Conservation (phyloP, 2,797 vertebrate species). For the Moxostoma hubbsi region DNA sequence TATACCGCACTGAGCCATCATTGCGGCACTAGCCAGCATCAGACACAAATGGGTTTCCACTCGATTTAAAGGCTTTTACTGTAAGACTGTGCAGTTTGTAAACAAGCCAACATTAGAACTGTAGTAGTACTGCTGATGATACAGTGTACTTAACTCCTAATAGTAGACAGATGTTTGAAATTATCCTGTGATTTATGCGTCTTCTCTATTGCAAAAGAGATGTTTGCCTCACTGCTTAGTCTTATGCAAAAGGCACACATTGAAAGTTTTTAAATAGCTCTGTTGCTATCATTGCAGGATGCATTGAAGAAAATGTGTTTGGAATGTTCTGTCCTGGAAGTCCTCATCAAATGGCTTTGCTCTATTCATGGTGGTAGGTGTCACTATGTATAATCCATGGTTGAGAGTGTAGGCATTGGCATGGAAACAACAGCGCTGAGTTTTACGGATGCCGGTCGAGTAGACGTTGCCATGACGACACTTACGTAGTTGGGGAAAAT, state of each 20-base stretch:
- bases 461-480: constrained; percentile 73
- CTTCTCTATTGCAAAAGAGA: neutral
- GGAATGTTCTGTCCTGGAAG: neutral
- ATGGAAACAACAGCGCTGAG: constrained; percentile 70
- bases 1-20: neutral
- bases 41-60: constrained; percentile 2
- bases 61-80: neutral
- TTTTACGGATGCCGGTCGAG: constrained; percentile 38
- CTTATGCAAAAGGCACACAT: neutral
- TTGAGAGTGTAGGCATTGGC: constrained; percentile 70
- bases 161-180: constrained; percentile 19
- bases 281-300: neutral
- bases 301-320: neutral
- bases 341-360: constrained; percentile 7
- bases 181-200: constrained; percentile 21
- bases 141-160: neutral
- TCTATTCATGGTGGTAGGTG: constrained; percentile 9
- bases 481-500: constrained; percentile 97
- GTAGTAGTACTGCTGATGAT: neutral
- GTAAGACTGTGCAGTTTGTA: constrained; percentile 25
- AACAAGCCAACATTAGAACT: constrained; percentile 19
- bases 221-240: neutral
- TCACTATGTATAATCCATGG: constrained; percentile 41
- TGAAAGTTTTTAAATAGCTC: neutral
- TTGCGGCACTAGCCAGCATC: constrained; percentile 1